Evolutionary conservation across 2,888 invertebrate species (phyloP), one percentile per base, ranked within the genome.

Genomic region (Drosophila mettleri): DNA sequence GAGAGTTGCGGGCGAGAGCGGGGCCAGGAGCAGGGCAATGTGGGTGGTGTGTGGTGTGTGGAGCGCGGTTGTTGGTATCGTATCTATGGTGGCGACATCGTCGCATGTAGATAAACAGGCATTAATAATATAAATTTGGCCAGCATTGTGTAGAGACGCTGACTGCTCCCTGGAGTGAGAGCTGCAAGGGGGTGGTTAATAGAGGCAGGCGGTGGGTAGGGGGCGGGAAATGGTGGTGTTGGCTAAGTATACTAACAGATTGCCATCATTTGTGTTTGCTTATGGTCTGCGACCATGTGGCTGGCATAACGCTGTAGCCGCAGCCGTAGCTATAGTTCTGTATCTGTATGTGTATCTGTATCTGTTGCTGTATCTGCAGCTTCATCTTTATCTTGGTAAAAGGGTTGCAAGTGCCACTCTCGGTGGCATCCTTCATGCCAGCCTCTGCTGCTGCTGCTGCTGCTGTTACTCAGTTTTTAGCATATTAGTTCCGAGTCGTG

Each of bases 91-190:
- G 52, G 62, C 76, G 60, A 72, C 72, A 68, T 63, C 68, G 76
- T 74, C 59, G 80, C 86, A 82, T 82, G 78, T 81, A 74, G 86
- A 83, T 86, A 83, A 86, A 80, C 84, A 86, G 74, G 69, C 75
- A 80, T 80, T 86, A 80, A 78, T 78, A 65, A 80, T 80, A 78
- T 78, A 86, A 76, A 86, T 83, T 83, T 80, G 59, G 69, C 36
- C 46, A 69, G 66, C 62, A 69, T 74, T 69, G 54, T 74, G 53
- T 54, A 69, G 51, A 49, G 51, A 49, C 48, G 36, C 38, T 46
- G 51, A 43, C 43, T 51, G 43, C 45, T 48, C 53, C 61, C 39
- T 20, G 39, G 43, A n/a, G n/a, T n/a, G 22, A 3, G 0, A 1
- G 38, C 33, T 0, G 9, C 12, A 22, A 8, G 14, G 6, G 10